Evolutionary conservation across 2,888 invertebrate species (phyloP).

Genomic region (Girardia tigrina): DNA sequence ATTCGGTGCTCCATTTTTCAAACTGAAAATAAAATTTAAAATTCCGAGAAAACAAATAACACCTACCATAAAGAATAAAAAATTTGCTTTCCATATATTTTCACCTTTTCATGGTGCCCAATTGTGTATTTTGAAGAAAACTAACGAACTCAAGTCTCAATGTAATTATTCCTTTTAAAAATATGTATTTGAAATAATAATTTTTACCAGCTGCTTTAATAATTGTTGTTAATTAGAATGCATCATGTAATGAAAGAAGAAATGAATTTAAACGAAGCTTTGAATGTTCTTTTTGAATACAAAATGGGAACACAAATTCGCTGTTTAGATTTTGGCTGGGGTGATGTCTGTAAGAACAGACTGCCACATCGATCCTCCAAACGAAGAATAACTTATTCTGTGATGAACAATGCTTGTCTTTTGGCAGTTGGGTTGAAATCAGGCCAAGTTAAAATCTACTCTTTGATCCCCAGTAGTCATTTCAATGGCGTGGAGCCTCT

Average conservation of each 20-base stretch:
- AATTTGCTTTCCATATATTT: no score
- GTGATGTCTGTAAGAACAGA: neutral
- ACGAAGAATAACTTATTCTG: neutral
- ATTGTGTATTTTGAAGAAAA: no score
- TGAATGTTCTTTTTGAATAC: neutral
- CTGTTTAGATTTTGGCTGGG: neutral
- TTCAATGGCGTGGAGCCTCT: neutral
- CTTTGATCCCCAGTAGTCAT: neutral
- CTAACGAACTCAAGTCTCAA: no score
- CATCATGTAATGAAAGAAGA: neutral
- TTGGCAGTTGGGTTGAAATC: neutral
- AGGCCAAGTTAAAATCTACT: neutral
- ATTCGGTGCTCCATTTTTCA: no score
- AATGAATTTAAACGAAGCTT: neutral
- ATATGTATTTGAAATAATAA: no score
- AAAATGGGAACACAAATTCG: slow-evolving; percentile 8
- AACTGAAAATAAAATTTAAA: no score
- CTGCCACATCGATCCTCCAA: neutral
- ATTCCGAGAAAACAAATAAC: no score
- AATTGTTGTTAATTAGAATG: no score
- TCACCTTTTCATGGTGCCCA: no score
- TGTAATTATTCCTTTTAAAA: no score
- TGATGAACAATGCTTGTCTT: slow-evolving; percentile 10
- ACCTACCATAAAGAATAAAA: no score
- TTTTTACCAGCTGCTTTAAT: no score